A percentile compares a stretch with the other conserved stretches of the same genome.
phyloP scores from a whole-genome alignment of 1,140 invertebrate genomes.

The Phenacoccus solenopsis region DNA sequence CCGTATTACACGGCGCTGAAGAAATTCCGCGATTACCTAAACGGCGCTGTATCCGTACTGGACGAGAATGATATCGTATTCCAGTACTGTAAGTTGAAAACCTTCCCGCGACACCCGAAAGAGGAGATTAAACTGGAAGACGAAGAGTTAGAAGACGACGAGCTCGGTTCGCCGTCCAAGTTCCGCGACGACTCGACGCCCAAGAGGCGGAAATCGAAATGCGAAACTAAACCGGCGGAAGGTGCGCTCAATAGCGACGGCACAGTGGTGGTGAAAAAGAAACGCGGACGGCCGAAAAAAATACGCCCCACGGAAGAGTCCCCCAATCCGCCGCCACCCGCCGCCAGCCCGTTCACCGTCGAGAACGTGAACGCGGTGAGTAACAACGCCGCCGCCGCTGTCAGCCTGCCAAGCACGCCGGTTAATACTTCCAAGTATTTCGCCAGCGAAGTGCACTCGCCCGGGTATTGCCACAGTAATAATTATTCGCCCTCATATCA shows the following conservation, averaged over 20 bases:
- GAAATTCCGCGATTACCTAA: slow-evolving; percentile 89
- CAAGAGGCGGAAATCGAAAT: neutral
- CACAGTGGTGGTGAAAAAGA: slow-evolving; percentile 60
- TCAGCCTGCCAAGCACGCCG: neutral
- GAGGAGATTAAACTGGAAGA: slow-evolving; percentile 29
- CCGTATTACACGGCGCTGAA: slow-evolving; percentile 91
- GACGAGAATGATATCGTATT: slow-evolving; percentile 89
- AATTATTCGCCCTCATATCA: neutral
- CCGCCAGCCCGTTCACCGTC: neutral
- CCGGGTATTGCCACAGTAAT: neutral
- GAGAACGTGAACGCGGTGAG: neutral
- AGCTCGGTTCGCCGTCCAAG: neutral
- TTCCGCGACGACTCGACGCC: neutral
- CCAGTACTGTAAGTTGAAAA: slow-evolving; percentile 56
- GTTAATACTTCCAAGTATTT: neutral
- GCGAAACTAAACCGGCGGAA: slow-evolving; percentile 4
- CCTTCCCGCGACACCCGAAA: slow-evolving; percentile 31
- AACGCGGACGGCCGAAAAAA: slow-evolving; percentile 75
- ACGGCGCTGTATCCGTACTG: slow-evolving; percentile 70
- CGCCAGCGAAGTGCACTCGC: neutral
- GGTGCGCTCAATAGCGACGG: slow-evolving; percentile 34
- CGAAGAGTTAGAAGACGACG: slow-evolving; percentile 13
- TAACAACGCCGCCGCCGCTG: neutral
- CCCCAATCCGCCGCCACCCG: neutral
- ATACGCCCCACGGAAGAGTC: slow-evolving; percentile 32